Conservation (phyloP, 2,113 vertebrate genomes). For the Eulemur macaco region DNA sequence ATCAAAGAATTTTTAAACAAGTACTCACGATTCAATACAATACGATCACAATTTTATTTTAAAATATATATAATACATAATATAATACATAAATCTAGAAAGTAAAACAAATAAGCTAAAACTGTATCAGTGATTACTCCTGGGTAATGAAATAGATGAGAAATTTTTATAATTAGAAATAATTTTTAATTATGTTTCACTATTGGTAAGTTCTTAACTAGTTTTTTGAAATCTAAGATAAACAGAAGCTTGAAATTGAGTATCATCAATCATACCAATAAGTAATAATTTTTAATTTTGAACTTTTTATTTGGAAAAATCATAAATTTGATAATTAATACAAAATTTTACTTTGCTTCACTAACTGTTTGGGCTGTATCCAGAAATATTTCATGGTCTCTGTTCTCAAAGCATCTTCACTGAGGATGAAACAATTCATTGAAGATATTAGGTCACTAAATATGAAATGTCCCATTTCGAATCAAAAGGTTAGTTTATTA, state of each 20-base stretch:
- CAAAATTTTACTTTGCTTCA: conserved; percentile 32
- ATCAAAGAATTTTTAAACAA: conserved; percentile 18
- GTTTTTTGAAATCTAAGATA: conserved; percentile 37
- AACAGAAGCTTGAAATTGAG: conserved; percentile 17
- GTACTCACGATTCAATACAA: background rate
- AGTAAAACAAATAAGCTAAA: background rate
- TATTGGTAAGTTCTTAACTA: background rate
- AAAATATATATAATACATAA: background rate
- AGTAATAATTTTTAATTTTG: conserved; percentile 36
- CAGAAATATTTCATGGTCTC: conserved; percentile 16
- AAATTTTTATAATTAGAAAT: conserved; percentile 26
- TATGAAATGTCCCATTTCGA: no score
- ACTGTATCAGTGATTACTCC: background rate
- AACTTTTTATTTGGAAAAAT: conserved; percentile 24
- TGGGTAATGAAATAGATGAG: background rate
- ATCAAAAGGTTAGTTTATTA: no score
- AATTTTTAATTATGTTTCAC: background rate
- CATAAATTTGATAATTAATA: conserved; percentile 8
- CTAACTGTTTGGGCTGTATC: background rate
- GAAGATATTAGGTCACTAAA: background rate
- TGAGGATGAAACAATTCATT: conserved; percentile 19
- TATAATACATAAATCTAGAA: background rate
- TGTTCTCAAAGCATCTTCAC: background rate
- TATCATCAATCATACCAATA: conserved; percentile 13
- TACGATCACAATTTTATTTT: background rate